These are phyloP conservation scores for Pammene fasciana DNA, from an alignment of 2,888 invertebrate species.

Conservation along the genomic window DNA sequence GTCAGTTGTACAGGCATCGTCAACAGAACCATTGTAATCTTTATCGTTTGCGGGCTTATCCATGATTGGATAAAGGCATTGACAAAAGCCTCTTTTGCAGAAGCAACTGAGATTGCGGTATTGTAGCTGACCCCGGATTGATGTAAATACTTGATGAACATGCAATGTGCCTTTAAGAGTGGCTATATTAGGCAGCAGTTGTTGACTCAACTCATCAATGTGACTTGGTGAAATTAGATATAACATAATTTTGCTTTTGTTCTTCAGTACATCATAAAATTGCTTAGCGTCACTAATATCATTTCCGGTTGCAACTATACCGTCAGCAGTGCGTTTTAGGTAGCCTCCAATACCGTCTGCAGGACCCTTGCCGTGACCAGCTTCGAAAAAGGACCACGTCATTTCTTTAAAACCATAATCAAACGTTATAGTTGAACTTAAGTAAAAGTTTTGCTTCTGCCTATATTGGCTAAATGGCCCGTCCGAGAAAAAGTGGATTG, in stretches of 20 bases:
- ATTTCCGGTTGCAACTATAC: slow-evolving; percentile 23
- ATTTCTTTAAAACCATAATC: slow-evolving; percentile 19
- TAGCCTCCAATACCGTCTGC: slow-evolving; percentile 24
- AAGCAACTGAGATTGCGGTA: slow-evolving; percentile 19
- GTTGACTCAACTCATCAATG: slow-evolving; percentile 6
- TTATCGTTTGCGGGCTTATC: background rate
- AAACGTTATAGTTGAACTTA: slow-evolving; percentile 16
- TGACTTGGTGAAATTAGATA: slow-evolving; percentile 14
- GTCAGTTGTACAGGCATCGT: background rate
- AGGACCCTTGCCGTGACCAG: slow-evolving; percentile 11
- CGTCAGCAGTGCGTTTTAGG: slow-evolving; percentile 31
- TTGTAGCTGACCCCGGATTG: background rate
- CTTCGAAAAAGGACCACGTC: slow-evolving; percentile 22
- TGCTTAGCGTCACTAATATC: slow-evolving; percentile 29
- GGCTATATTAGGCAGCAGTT: slow-evolving; percentile 14
- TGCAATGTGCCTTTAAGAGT: slow-evolving; percentile 1
- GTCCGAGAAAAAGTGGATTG: slow-evolving; percentile 37
- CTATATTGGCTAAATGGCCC: slow-evolving; percentile 39
- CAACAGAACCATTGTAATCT: background rate
- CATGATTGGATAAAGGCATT: background rate
- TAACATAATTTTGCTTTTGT: slow-evolving; percentile 28
- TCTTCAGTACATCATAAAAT: slow-evolving; percentile 25
- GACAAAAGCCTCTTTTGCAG: slow-evolving; percentile 23
- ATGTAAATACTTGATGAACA: slow-evolving; percentile 13
- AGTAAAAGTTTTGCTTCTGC: slow-evolving; percentile 40